Evolutionary conservation across 2,797 vertebrate species (phyloP).

Genomic region (Rhynchonycteris naso): DNA sequence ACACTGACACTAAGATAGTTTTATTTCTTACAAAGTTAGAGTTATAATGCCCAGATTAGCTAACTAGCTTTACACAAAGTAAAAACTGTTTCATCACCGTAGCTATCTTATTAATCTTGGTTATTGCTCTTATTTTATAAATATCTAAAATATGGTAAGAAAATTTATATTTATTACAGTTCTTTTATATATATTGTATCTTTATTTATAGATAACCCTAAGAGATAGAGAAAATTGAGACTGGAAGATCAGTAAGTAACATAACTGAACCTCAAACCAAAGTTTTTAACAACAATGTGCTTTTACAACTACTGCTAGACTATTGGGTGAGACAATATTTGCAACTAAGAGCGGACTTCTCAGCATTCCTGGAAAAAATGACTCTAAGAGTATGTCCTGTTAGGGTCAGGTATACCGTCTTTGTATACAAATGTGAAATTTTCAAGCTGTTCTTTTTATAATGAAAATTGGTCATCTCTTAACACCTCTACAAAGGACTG

Average conservation of each 20-base stretch:
- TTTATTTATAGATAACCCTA: not conserved
- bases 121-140: not conserved
- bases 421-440: not conserved
- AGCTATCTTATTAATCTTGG: not conserved
- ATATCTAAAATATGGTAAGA: conserved; percentile 19
- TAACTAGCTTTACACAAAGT: conserved; percentile 2
- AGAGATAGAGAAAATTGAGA: conserved; percentile 5
- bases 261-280: not conserved
- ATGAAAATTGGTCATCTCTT: not conserved
- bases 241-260: not conserved
- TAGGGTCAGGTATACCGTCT: not conserved
- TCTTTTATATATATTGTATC: not conserved
- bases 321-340: not conserved
- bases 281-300: not conserved
- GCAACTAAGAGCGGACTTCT: not conserved
- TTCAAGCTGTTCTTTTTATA: not conserved
- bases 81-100: conserved; percentile 2
- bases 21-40: not conserved
- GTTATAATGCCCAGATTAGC: not conserved
- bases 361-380: not conserved
- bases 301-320: not conserved
- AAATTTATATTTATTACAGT: not conserved
- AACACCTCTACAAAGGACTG: not conserved
- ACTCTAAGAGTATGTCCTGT: not conserved
- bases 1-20: not conserved